Base-by-base conservation (phyloP, 2,113 vertebrate genomes). In the Cyprinus carpio region DNA sequence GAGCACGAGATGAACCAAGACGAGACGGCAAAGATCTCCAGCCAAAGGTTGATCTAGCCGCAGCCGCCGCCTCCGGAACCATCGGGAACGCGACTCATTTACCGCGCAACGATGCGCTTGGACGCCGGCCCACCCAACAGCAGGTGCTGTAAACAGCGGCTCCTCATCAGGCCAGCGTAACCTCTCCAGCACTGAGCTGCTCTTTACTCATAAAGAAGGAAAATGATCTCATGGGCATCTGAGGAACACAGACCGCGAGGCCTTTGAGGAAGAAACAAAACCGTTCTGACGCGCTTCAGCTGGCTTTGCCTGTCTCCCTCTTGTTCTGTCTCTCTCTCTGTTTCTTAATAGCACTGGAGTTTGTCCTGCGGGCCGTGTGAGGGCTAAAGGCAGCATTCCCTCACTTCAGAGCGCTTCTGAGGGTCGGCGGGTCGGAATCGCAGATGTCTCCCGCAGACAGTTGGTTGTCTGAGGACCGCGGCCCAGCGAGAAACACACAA, bases 401-500 rank as follows among this genome's bases (percentile, higher is more conserved):
- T 93, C 92, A 95, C 94, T 96, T 96, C 95, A 93, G 92, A 96
- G 93, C 95, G 96, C 95, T 96, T 96, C 95, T 93, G 89, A 88
- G 91, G 96, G 96, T 98, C 93, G 94, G 91, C 92, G 94, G 95
- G 96, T 97, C 96, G 96, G 90, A 92, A 94, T 95, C 95, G 94
- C 96, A 96, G 96, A 95, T 95, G 91, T 96, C 96, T 95, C 94
- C 95, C 95, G 95, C 95, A 97, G 95, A 97, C 95, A 96, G 94
- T 92, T 89, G 29, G 93, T 95, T 97, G 96, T 97, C 96, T 96
- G 94, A 95, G 95, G 94, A 94, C 91, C 95, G 92, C 92, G 93
- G 95, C 95, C 94, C 92, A 92, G 93, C 89, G 95, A 95, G 93
- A 92, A 90, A 92, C 91, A 93, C 95, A 96, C 95, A 96, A 96